Evolutionary conservation across 2,888 invertebrate genomes (phyloP).

Genomic region (Epirrita christyi): DNA sequence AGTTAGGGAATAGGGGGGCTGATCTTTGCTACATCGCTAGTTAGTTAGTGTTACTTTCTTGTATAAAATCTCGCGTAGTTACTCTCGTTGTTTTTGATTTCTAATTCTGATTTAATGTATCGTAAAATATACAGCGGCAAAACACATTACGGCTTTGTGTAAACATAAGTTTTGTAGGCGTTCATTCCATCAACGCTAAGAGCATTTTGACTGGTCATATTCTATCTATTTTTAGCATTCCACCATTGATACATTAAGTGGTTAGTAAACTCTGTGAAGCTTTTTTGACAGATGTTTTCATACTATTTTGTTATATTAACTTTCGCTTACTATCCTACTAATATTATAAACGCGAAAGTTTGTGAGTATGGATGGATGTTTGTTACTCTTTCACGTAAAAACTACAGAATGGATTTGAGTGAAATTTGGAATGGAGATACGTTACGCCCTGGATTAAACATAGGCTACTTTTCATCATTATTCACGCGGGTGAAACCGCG

Average conservation of each 20-base stretch:
- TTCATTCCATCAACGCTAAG: background rate
- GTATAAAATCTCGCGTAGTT: no score
- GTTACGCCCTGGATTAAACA: no score
- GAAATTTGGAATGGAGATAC: no score
- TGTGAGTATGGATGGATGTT: no score
- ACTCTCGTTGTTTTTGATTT: background rate
- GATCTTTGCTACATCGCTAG: no score
- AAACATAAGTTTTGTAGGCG: constrained; percentile 30
- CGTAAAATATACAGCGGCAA: constrained; percentile 27
- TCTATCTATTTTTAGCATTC: background rate
- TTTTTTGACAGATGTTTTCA: background rate
- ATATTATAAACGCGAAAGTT: no score
- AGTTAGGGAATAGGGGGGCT: no score
- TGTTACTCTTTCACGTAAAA: no score
- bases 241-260: background rate
- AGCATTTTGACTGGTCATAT: constrained; percentile 14
- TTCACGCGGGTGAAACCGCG: no score
- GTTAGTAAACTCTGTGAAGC: background rate
- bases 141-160: constrained; percentile 25
- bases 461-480: no score
- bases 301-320: background rate
- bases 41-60: no score
- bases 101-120: constrained; percentile 17
- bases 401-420: no score
- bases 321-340: background rate